A percentile compares a stretch with the other conserved stretches of the same genome.
Conservation (phyloP, 2,113 vertebrate genomes). For the Circaetus cinerascens region DNA sequence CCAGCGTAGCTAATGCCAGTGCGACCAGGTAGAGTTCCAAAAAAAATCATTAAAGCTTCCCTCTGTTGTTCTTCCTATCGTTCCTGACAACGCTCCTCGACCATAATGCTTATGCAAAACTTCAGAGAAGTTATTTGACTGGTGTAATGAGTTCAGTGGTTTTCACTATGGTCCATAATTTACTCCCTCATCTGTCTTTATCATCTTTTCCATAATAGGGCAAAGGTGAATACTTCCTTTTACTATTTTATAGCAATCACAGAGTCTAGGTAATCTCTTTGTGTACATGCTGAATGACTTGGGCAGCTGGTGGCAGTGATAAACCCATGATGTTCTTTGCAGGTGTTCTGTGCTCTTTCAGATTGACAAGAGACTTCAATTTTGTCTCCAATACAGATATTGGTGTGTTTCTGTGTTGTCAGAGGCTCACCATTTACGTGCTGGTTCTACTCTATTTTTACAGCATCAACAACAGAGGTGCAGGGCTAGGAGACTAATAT, state of each 20-base stretch:
- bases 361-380: background rate
- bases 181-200: background rate
- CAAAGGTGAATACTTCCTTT: background rate
- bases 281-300: background rate
- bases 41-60: background rate
- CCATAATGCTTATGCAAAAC: fast-evolving
- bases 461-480: background rate
- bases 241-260: background rate
- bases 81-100: background rate
- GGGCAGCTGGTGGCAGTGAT: background rate
- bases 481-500: background rate
- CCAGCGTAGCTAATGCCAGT: background rate
- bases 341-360: background rate
- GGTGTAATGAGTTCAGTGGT: background rate
- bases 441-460: background rate
- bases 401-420: background rate
- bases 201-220: background rate
- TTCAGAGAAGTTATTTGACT: background rate
- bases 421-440: background rate
- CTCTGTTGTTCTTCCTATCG: fast-evolving
- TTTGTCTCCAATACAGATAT: background rate
- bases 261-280: background rate
- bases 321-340: background rate
- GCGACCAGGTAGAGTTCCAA: background rate
- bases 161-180: background rate